Evolutionary conservation across 2,797 vertebrate genomes (phyloP).

Genomic region (Clamator glandarius): DNA sequence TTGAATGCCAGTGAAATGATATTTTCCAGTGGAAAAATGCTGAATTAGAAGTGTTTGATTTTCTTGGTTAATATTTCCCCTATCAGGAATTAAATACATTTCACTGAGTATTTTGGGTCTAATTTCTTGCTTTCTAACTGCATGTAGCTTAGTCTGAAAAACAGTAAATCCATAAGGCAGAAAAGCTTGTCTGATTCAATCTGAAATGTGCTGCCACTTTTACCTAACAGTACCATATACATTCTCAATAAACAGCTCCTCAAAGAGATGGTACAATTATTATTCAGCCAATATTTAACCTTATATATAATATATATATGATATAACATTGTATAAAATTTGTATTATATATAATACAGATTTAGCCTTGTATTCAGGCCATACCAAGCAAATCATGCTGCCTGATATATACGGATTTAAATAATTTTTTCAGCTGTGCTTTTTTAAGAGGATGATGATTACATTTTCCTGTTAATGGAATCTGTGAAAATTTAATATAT

Average conservation of each 20-base stretch:
- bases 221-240: background rate
- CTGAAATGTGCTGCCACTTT: background rate
- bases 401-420: background rate
- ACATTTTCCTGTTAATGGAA: background rate
- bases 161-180: background rate
- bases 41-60: background rate
- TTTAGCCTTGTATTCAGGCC: background rate
- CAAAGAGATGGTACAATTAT: background rate
- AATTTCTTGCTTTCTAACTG: background rate
- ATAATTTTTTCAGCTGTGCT: background rate
- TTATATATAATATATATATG: background rate
- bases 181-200: background rate
- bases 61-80: background rate
- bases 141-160: background rate
- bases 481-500: background rate
- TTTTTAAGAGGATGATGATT: background rate
- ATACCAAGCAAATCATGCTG: background rate
- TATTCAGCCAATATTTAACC: slow-evolving; percentile 13
- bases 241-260: background rate
- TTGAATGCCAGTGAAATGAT: background rate
- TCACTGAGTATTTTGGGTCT: background rate
- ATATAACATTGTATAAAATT: too few species aligned
- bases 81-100: background rate
- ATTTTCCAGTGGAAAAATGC: background rate
- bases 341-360: too few species aligned